phyloP scores from a whole-genome alignment of 2,113 vertebrate species.

The Jacana jacana region DNA sequence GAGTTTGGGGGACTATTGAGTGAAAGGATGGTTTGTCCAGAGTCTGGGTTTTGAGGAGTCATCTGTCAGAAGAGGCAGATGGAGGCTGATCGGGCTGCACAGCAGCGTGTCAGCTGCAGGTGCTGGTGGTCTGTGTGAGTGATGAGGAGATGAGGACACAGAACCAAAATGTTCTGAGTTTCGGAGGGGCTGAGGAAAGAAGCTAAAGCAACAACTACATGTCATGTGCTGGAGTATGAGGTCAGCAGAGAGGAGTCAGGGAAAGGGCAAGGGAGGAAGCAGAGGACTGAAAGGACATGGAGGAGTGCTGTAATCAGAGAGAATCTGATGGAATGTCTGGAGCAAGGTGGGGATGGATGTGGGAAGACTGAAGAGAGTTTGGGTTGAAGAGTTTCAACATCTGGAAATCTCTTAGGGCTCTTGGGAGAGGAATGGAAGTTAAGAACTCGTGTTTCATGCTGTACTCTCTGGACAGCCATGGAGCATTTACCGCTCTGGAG shows the following conservation, averaged over 20 bases:
- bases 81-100: background rate
- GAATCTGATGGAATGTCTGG: background rate
- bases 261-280: background rate
- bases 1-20: background rate
- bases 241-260: background rate
- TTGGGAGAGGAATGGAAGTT: background rate
- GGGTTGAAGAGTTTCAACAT: background rate
- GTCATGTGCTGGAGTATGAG: background rate
- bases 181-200: background rate
- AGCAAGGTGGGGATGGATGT: background rate
- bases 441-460: background rate
- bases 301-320: background rate
- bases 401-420: background rate
- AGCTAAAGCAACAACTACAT: background rate
- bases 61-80: background rate
- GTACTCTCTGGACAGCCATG: background rate
- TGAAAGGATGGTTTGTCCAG: background rate
- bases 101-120: background rate
- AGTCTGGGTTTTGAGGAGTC: background rate
- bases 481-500: background rate
- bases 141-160: background rate
- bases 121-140: background rate
- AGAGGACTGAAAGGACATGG: background rate
- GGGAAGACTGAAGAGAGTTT: background rate
- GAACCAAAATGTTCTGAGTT: background rate